Percentiles rank a stretch among this genome's conserved stretches.
These are phyloP conservation scores for Zingel zingel DNA, from an alignment of 2,113 vertebrate genomes.

Conservation along the genomic window DNA sequence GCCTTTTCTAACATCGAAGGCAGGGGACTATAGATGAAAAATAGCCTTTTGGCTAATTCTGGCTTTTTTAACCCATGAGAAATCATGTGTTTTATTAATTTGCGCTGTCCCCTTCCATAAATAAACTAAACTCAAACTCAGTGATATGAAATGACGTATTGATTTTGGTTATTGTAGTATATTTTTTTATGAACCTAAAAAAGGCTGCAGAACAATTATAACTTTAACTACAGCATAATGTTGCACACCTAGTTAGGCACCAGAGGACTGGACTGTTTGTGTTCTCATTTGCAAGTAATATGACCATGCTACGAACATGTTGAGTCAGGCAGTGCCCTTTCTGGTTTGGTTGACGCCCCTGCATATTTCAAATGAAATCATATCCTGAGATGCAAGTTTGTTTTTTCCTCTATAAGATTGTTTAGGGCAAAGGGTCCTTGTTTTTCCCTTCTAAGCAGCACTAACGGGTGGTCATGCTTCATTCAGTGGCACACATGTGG, in stretches of 20 bases:
- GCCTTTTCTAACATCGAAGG: no score
- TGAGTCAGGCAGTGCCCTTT: slow-evolving; percentile 36
- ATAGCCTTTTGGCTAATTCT: no score
- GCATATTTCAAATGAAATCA: slow-evolving; percentile 36
- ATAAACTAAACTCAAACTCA: no score
- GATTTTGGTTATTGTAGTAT: neutral
- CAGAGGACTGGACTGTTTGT: neutral
- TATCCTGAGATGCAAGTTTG: slow-evolving; percentile 36
- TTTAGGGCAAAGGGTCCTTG: slow-evolving; percentile 3
- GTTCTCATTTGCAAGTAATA: neutral
- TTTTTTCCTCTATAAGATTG: slow-evolving; percentile 22
- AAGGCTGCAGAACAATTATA: neutral
- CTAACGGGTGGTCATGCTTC: neutral
- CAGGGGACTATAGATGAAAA: no score
- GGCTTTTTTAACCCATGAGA: no score
- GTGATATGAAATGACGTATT: neutral
- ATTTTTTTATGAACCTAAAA: neutral
- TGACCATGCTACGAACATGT: neutral
- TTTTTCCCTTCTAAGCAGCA: neutral
- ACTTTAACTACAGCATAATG: neutral
- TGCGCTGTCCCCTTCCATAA: no score
- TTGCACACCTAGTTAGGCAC: neutral
- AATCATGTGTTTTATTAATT: no score
- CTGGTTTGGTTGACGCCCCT: slow-evolving; percentile 46
- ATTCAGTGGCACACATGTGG: neutral